Percentiles rank a stretch among this genome's conserved stretches.
Conservation (phyloP, 1,140 invertebrate genomes). For the Pygmarrhopalites habei region DNA sequence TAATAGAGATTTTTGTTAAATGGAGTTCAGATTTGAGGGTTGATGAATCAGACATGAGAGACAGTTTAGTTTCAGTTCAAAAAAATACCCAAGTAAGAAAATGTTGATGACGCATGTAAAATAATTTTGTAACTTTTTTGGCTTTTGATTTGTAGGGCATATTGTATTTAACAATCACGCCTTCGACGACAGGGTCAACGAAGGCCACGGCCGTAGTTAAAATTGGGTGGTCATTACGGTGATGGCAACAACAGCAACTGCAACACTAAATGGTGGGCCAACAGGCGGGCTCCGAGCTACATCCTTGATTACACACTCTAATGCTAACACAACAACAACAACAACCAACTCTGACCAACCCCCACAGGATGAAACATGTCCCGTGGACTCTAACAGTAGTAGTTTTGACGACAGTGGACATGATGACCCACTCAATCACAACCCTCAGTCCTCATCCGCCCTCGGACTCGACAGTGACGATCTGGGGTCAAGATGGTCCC, state of each 20-base stretch:
- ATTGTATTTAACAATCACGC: conserved; percentile 21
- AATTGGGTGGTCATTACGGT: conserved; percentile 20
- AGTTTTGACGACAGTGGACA: conserved; percentile 33
- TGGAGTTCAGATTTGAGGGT: too few species aligned
- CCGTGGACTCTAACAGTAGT: conserved; percentile 34
- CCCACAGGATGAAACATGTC: conserved; percentile 25
- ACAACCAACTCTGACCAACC: conserved; percentile 14
- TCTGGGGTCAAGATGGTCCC: background rate
- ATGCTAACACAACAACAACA: background rate
- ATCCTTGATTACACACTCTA: conserved; percentile 20
- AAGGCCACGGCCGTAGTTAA: conserved; percentile 25
- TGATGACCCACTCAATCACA: conserved; percentile 15
- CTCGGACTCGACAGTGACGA: too few species aligned
- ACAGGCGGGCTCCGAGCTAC: conserved; percentile 35
- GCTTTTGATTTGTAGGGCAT: conserved; percentile 22
- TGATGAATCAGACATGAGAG: too few species aligned
- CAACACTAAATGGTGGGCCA: conserved; percentile 38
- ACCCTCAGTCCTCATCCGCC: background rate
- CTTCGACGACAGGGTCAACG: conserved; percentile 18
- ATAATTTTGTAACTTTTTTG: too few species aligned
- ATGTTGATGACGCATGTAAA: too few species aligned
- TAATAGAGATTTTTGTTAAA: too few species aligned
- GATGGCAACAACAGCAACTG: conserved; percentile 37
- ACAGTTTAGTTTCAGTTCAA: too few species aligned
- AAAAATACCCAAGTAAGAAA: too few species aligned